These are phyloP conservation scores for Phasianus colchicus DNA, from an alignment of 2,113 vertebrate genomes.

Conservation along the genomic window DNA sequence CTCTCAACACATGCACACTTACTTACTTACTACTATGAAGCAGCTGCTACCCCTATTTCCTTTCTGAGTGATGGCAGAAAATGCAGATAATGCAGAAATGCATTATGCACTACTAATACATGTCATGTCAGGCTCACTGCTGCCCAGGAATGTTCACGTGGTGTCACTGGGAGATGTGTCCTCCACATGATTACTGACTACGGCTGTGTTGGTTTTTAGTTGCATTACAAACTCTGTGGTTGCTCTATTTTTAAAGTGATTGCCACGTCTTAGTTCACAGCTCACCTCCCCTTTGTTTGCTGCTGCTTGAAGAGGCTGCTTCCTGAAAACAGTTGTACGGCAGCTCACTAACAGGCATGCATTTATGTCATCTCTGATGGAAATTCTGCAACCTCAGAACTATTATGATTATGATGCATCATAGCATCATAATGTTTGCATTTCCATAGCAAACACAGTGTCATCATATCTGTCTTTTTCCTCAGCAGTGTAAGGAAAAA, in stretches of 20 bases:
- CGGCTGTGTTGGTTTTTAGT: background rate
- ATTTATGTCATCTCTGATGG: background rate
- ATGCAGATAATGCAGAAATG: background rate
- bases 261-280: background rate
- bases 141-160: background rate
- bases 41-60: background rate
- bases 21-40: background rate
- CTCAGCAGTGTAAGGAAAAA: background rate
- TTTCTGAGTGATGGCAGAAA: background rate
- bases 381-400: background rate
- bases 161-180: background rate
- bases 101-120: background rate
- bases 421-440: background rate
- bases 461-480: background rate
- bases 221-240: background rate
- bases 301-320: background rate
- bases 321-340: background rate
- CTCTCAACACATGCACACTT: background rate
- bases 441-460: conserved; percentile 3
- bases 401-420: background rate
- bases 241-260: background rate
- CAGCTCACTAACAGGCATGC: background rate
- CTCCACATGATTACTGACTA: background rate
- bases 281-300: background rate
- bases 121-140: background rate